These are phyloP conservation scores for Tiliqua scincoides DNA, from an alignment of 2,113 vertebrate species.

Conservation along the genomic window DNA sequence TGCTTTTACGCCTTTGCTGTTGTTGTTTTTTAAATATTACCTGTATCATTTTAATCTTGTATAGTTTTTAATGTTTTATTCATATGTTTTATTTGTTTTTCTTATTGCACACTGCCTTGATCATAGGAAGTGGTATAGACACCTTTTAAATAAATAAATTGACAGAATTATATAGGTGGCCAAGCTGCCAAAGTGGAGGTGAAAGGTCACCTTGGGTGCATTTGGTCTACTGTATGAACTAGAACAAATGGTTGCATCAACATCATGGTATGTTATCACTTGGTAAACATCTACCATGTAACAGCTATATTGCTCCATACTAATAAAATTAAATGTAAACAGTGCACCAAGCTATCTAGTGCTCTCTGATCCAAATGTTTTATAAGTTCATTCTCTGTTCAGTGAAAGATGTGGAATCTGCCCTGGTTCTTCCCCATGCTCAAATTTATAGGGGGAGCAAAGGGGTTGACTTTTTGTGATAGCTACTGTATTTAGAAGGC, in stretches of 20 bases:
- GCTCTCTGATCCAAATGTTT: neutral
- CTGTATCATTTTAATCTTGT: too few relatives aligned
- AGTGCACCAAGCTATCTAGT: neutral
- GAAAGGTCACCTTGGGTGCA: neutral
- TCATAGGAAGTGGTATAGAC: too few relatives aligned
- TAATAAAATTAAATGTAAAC: neutral
- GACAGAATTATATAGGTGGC: too few relatives aligned
- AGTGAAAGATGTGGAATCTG: conserved; percentile 16
- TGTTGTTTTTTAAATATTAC: too few relatives aligned
- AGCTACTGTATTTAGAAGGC: too few relatives aligned
- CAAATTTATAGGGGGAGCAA: neutral
- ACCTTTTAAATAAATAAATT: too few relatives aligned
- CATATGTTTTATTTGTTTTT: too few relatives aligned
- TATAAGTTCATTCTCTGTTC: neutral
- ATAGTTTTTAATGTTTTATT: too few relatives aligned
- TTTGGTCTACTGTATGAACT: neutral
- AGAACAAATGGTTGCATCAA: neutral
- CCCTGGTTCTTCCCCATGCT: neutral
- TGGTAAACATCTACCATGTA: neutral
- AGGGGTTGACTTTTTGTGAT: neutral
- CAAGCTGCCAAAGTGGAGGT: too few relatives aligned
- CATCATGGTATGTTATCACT: neutral
- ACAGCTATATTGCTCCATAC: neutral
- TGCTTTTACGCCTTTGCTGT: too few relatives aligned
- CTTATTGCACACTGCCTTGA: too few relatives aligned